These are phyloP conservation scores for Habrosyne pyritoides DNA, from an alignment of 2,888 invertebrate species.

Conservation along the genomic window DNA sequence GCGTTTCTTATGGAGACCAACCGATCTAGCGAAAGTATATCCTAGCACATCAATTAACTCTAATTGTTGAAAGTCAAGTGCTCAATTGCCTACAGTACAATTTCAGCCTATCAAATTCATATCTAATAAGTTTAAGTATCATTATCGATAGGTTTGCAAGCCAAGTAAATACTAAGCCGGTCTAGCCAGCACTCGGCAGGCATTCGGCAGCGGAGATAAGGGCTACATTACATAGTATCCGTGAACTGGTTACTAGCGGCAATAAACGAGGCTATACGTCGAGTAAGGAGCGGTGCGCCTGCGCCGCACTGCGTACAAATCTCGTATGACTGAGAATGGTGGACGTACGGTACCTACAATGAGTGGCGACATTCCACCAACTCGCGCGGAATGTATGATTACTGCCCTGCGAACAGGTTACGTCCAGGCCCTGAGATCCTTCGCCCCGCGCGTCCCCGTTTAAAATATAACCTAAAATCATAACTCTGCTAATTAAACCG, in stretches of 20 bases:
- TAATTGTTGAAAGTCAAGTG: not conserved
- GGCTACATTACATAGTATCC: conserved; percentile 54
- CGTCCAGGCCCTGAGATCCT: conserved; percentile 58
- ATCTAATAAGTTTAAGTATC: conserved; percentile 16
- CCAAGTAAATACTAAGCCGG: conserved; percentile 33
- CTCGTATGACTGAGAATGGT: conserved; percentile 71
- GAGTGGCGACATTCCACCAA: conserved; percentile 77
- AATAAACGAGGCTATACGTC: conserved; percentile 64
- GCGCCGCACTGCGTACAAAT: conserved; percentile 71
- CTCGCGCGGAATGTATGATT: conserved; percentile 71
- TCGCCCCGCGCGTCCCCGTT: conserved; percentile 61
- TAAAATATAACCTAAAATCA: conserved; percentile 61
- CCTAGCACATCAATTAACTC: no score
- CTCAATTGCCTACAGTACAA: not conserved
- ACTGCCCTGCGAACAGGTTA: conserved; percentile 77
- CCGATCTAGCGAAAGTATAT: no score
- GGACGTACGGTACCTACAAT: conserved; percentile 74
- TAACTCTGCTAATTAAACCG: conserved; percentile 38
- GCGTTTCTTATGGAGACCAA: not conserved
- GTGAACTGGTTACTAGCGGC: conserved; percentile 64
- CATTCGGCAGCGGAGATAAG: conserved; percentile 68
- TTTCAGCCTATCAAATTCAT: conserved; percentile 11
- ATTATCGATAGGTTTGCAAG: conserved; percentile 26
- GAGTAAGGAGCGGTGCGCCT: conserved; percentile 59
- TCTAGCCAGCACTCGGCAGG: conserved; percentile 36